Base-by-base conservation (phyloP, 2,113 vertebrate species). In the Hippocampus guttulatus region DNA sequence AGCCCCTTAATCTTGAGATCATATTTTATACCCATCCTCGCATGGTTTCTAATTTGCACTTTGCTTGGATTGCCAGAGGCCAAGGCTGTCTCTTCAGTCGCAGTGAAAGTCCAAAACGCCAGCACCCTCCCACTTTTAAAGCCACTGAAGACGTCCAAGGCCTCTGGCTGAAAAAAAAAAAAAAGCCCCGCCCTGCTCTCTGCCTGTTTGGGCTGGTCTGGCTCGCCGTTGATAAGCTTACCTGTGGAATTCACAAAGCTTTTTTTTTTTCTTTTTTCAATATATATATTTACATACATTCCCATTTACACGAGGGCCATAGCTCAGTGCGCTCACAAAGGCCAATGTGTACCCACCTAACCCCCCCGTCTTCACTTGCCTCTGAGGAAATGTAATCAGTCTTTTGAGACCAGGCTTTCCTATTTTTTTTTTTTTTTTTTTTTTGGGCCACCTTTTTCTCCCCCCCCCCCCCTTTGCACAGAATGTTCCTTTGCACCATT, bases 161-260 rank as follows among this genome's bases (percentile, higher is more conserved):
- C 90, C 89, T 89, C 89, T 91, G 92, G 90, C 82, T 92, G 70
- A 33, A 33, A 61, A 33, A 45, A 45, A 14, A 45, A 38, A 45
- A 90, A 81, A 65, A 81, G 85, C 88, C 89, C 87, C 88, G 89
- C 90, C 88, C 90, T 84, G 74, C 74, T 75, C 74, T 74, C 64
- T 89, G 78, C 95, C 1, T 95, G 95, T 94, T 15, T 84, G 84
- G 90, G 90, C 95, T 89, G 90, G 93, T 91, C 1, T 79, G 73
- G 67, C 0, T 0, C 77, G 15, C 80, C 85, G 83, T 82, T 92
- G 92, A 93, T 92, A 88, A 88, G 88, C 91, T 91, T 92, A 90
- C 87, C 88, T 92, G 84, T 91, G 92, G 93, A 94, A 95, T 95
- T 93, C 85, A 90, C 86, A 87, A 90, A 81, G 82, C 89, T 87